Conservation (phyloP, 2,113 vertebrate genomes). For the Phylloscopus whistleri region DNA sequence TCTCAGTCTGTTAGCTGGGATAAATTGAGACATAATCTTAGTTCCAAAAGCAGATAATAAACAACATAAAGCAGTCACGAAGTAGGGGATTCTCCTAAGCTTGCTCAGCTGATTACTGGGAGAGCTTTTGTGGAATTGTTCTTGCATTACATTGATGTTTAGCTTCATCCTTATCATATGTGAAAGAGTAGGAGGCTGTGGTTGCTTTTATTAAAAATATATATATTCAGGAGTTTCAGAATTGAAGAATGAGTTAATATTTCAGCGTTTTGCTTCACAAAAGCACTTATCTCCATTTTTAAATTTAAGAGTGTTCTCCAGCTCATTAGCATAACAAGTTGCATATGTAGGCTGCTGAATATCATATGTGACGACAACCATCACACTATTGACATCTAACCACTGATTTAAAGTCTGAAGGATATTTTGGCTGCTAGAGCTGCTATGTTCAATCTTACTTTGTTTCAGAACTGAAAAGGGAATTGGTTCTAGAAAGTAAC, state of each 20-base stretch:
- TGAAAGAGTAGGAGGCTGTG: neutral
- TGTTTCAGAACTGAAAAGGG: constrained; percentile 80
- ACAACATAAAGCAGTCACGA: neutral
- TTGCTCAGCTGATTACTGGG: neutral
- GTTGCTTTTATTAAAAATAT: neutral
- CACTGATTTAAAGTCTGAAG: neutral
- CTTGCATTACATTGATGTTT: neutral
- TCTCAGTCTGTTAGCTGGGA: neutral
- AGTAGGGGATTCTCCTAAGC: neutral
- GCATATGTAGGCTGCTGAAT: neutral
- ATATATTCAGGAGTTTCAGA: neutral
- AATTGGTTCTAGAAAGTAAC: constrained; percentile 89
- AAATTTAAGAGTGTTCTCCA: neutral
- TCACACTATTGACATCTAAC: neutral
- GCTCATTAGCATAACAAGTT: neutral
- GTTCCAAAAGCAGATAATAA: neutral
- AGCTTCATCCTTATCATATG: neutral
- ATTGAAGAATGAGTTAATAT: neutral
- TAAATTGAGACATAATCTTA: neutral
- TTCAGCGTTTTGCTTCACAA: neutral
- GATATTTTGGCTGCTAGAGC: neutral
- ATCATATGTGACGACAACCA: neutral
- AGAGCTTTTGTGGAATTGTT: neutral
- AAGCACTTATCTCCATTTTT: neutral
- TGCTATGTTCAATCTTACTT: neutral